phyloP scores from a whole-genome alignment of 2,113 vertebrate genomes.

The Epinephelus fuscoguttatus region DNA sequence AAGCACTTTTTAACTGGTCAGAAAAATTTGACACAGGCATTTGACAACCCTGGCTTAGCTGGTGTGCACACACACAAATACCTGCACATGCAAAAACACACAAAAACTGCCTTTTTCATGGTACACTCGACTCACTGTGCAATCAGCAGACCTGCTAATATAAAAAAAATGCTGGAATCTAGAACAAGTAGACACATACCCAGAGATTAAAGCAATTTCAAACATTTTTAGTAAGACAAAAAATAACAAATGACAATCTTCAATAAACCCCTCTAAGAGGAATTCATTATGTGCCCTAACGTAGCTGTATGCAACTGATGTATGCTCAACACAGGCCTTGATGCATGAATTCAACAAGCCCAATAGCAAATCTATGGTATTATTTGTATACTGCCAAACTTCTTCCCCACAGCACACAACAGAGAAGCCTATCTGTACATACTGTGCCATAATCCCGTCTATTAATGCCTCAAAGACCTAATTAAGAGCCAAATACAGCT shows the following conservation, averaged over 20 bases:
- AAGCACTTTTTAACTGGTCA: slow-evolving; percentile 60
- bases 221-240: not conserved
- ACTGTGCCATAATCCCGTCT: slow-evolving; percentile 40
- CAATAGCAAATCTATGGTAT: slow-evolving; percentile 27
- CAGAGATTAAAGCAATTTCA: not conserved
- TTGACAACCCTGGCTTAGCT: slow-evolving; percentile 40
- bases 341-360: slow-evolving; percentile 37
- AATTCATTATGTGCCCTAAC: not conserved
- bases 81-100: slow-evolving; percentile 20
- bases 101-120: not conserved
- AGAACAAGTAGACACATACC: not conserved
- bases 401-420: slow-evolving; percentile 30
- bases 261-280: not conserved
- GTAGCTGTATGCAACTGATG: not conserved
- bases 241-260: not conserved
- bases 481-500: slow-evolving; percentile 59
- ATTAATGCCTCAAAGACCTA: slow-evolving; percentile 65
- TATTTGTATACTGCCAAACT: slow-evolving; percentile 57
- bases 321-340: not conserved
- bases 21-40: slow-evolving; percentile 55
- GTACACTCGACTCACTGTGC: not conserved
- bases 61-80: not conserved
- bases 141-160: not conserved
- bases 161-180: slow-evolving; percentile 5
- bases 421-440: slow-evolving; percentile 37